Percentiles rank a stretch among this genome's conserved stretches.
These are phyloP conservation scores for Caenorhabditis sp. DNA, from an alignment of 2,888 invertebrate species.

Conservation along the genomic window DNA sequence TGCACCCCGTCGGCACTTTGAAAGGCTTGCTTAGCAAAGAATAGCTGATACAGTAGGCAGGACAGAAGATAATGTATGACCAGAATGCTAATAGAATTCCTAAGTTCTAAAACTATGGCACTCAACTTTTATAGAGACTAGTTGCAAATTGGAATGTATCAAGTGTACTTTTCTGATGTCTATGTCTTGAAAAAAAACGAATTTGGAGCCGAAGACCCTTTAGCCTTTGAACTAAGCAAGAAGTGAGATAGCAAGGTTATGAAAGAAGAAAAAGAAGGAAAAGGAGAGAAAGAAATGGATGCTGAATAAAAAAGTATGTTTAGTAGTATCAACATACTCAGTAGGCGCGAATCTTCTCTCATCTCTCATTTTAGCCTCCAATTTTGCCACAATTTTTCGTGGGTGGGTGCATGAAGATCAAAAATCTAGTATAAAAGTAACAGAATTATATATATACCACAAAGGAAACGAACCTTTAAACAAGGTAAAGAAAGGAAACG, in stretches of 20 bases:
- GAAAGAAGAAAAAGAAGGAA: not conserved
- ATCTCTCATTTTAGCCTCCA: constrained; percentile 19
- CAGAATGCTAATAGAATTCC: constrained; percentile 29
- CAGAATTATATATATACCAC: too few relatives aligned
- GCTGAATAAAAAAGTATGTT: constrained; percentile 48
- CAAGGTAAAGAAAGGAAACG: not conserved
- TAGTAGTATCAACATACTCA: constrained; percentile 48
- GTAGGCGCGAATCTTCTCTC: constrained; percentile 24
- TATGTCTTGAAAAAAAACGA: not conserved
- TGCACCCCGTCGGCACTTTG: constrained; percentile 27
- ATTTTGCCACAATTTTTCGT: constrained; percentile 16
- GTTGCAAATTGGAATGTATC: too few relatives aligned
- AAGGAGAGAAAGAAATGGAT: constrained; percentile 1
- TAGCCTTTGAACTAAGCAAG: not conserved
- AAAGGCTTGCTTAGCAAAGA: not conserved
- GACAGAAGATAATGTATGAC: constrained; percentile 16
- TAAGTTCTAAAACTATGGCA: too few relatives aligned
- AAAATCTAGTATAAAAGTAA: too few relatives aligned
- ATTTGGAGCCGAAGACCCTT: not conserved
- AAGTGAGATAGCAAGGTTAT: not conserved
- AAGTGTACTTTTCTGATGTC: not conserved
- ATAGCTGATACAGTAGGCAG: not conserved
- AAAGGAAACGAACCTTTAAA: not conserved
- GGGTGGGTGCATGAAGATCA: constrained; percentile 34
- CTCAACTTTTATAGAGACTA: too few relatives aligned